Conservation (phyloP, 2,113 vertebrate genomes). For the Colistium nudipinnis region DNA sequence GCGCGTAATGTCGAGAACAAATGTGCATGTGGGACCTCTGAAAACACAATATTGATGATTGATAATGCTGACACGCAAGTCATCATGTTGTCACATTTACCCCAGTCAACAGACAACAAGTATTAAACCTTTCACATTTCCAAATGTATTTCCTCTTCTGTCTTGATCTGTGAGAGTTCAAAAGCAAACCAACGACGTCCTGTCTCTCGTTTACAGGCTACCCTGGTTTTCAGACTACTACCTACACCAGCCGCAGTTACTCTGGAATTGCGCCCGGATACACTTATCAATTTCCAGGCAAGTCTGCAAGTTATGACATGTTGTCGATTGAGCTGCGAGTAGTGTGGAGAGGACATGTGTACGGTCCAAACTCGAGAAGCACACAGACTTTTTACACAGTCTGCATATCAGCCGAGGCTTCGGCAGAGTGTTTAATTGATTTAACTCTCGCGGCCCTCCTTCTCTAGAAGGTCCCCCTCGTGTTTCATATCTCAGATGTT, state of each 20-base stretch:
- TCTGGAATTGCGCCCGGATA: constrained; percentile 94
- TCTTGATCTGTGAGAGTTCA: neutral
- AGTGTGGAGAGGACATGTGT: constrained; percentile 9
- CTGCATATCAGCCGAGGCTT: constrained; percentile 5
- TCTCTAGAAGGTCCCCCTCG: neutral
- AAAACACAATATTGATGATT: too few relatives aligned
- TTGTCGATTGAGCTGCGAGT: constrained; percentile 27
- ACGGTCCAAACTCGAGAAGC: neutral
- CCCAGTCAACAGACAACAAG: too few relatives aligned
- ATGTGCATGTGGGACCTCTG: too few relatives aligned
- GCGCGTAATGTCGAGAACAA: neutral
- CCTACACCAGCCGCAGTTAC: constrained; percentile 94
- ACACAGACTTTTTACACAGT: neutral
- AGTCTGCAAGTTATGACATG: constrained; percentile 47
- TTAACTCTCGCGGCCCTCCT: neutral
- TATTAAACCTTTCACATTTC: too few relatives aligned
- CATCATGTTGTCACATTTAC: too few relatives aligned
- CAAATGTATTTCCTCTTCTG: too few relatives aligned
- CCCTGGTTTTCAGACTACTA: constrained; percentile 94
- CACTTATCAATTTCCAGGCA: constrained; percentile 96
- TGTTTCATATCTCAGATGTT: constrained; percentile 4
- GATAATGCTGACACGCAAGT: too few relatives aligned
- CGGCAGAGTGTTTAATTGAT: constrained; percentile 31
- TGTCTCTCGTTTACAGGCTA: constrained; percentile 82
- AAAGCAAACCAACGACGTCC: neutral